Evolutionary conservation across 2,888 invertebrate species (phyloP).

Genomic region (Nycteola revayana): DNA sequence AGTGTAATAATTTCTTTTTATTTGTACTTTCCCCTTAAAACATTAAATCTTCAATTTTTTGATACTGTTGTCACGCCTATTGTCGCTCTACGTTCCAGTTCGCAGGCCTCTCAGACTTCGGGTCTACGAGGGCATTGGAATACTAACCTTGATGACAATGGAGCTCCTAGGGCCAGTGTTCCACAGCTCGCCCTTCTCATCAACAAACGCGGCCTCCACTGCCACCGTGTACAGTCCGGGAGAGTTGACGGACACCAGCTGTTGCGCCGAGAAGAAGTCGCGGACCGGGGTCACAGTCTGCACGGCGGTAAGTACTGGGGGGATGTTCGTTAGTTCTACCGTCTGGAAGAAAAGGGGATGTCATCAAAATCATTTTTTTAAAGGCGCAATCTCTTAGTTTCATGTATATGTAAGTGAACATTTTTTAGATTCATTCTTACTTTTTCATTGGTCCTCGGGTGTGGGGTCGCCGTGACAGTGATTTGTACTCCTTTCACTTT

Average conservation of each 20-base stretch:
- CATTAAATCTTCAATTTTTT: no score
- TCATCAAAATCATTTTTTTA: no score
- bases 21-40: no score
- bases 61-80: no score
- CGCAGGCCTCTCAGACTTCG: no score
- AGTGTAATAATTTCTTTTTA: no score
- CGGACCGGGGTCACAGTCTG: conserved; percentile 94
- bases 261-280: conserved; percentile 97
- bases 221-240: conserved; percentile 83
- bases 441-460: conserved; percentile 71
- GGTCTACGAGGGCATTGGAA: no score
- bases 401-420: no score
- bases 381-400: no score
- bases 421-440: conserved; percentile 39
- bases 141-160: conserved; percentile 86
- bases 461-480: conserved; percentile 71
- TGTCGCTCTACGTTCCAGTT: no score
- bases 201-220: conserved; percentile 92
- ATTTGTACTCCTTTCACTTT: conserved; percentile 73
- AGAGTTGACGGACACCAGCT: conserved; percentile 86
- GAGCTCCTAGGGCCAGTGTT: conserved; percentile 93
- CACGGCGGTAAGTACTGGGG: conserved; percentile 80
- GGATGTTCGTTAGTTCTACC: conserved; percentile 60
- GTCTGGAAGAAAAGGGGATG: conserved; percentile 47
- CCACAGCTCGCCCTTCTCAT: conserved; percentile 92